phyloP scores from a whole-genome alignment of 2,113 vertebrate genomes.

The Amblyornis subalaris region DNA sequence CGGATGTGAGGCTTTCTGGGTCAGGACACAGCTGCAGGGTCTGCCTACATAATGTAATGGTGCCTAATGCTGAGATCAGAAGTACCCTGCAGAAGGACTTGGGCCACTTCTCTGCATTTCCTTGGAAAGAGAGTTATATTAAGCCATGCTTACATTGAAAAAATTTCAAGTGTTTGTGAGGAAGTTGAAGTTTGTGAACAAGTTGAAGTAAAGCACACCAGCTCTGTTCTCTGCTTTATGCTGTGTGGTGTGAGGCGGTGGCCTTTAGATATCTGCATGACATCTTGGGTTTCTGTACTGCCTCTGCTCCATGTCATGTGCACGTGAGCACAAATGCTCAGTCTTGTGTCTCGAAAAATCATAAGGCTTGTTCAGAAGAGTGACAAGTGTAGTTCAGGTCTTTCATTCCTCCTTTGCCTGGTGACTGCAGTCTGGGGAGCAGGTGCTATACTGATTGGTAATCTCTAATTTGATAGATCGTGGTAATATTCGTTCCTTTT shows the following conservation, averaged over 20 bases:
- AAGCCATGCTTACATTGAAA: not conserved
- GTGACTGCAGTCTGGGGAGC: not conserved
- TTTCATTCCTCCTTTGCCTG: not conserved
- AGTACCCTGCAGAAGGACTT: not conserved
- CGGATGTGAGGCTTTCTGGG: not conserved
- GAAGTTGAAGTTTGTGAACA: not conserved
- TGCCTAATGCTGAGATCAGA: not conserved
- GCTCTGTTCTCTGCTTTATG: not conserved
- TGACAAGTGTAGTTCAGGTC: not conserved
- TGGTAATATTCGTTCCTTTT: not conserved
- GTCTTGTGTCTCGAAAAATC: not conserved
- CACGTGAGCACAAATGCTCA: not conserved
- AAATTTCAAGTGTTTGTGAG: not conserved
- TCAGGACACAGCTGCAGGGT: not conserved
- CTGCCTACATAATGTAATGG: not conserved
- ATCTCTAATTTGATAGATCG: not conserved
- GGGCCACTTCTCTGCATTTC: not conserved
- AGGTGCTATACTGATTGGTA: not conserved
- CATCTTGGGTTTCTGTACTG: not conserved
- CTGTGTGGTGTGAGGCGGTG: fast-evolving
- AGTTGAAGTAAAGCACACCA: not conserved
- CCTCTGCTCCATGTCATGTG: not conserved
- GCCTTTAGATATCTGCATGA: not conserved
- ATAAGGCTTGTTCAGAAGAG: not conserved
- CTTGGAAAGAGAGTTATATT: not conserved